A percentile compares a stretch with the other conserved stretches of the same genome.
phyloP scores from a whole-genome alignment of 2,113 vertebrate species.

The Leptobrachium leishanense region DNA sequence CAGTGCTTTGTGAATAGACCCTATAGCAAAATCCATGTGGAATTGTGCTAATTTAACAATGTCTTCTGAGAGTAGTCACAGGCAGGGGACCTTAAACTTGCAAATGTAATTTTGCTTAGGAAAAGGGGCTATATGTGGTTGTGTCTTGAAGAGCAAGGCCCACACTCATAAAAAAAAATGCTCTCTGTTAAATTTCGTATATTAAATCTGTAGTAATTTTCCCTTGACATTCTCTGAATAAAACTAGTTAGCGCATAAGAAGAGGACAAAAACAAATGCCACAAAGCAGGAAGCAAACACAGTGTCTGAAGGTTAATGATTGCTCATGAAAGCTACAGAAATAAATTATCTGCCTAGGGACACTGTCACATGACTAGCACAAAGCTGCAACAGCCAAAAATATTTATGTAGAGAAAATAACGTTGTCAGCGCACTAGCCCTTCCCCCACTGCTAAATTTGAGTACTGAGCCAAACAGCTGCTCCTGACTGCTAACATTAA shows the following conservation, averaged over 20 bases:
- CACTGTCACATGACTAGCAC: constrained; percentile 79
- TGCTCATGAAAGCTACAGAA: constrained; percentile 84
- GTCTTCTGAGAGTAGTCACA: background rate
- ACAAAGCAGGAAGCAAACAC: constrained; percentile 77
- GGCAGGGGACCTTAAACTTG: background rate
- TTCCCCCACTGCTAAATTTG: constrained; percentile 68
- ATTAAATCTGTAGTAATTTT: constrained; percentile 78
- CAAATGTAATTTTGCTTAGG: constrained; percentile 61
- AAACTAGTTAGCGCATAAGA: constrained; percentile 74
- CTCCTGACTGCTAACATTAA: constrained; percentile 84
- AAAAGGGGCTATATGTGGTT: constrained; percentile 59
- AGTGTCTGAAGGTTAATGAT: constrained; percentile 84
- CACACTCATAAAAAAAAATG: constrained; percentile 64
- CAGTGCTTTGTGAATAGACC: too few species aligned
- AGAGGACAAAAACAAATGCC: constrained; percentile 68
- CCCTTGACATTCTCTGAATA: constrained; percentile 75
- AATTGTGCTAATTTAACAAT: background rate
- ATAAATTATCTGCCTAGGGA: constrained; percentile 87
- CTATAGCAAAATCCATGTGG: background rate
- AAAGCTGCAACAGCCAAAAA: constrained; percentile 84
- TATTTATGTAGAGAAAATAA: constrained; percentile 81
- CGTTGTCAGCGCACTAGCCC: constrained; percentile 72
- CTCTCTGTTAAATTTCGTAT: constrained; percentile 61
- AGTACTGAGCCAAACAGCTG: constrained; percentile 81
- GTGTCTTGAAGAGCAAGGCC: constrained; percentile 61